These are phyloP conservation scores for Troides oblongomaculatus DNA, from an alignment of 2,888 invertebrate genomes.

Conservation along the genomic window DNA sequence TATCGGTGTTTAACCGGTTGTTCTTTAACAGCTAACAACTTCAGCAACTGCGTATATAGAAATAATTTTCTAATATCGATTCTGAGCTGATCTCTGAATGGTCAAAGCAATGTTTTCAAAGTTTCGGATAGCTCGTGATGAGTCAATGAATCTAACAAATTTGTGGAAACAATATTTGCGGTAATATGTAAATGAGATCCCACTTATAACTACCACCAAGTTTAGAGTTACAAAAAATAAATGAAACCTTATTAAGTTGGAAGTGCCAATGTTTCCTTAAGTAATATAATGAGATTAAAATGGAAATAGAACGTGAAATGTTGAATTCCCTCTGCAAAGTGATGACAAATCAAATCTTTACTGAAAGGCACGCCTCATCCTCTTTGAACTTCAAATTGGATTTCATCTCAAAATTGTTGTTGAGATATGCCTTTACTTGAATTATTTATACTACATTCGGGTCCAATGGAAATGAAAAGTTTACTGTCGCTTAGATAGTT, in stretches of 20 bases:
- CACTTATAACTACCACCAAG: neutral
- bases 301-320: constrained; percentile 27
- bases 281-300: constrained; percentile 28
- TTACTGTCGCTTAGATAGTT: too few species aligned
- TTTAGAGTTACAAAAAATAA: neutral
- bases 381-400: constrained; percentile 26
- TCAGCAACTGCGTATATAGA: too few species aligned
- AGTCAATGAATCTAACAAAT: too few species aligned
- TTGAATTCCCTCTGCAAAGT: constrained; percentile 18
- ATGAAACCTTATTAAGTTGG: constrained; percentile 6
- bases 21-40: too few species aligned
- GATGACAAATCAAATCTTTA: constrained; percentile 28
- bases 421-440: neutral
- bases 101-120: too few species aligned
- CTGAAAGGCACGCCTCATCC: constrained; percentile 25
- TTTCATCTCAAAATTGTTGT: constrained; percentile 19
- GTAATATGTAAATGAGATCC: too few species aligned
- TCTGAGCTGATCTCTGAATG: too few species aligned
- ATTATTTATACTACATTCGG: neutral
- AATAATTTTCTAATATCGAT: too few species aligned
- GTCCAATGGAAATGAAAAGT: neutral
- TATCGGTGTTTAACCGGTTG: too few species aligned
- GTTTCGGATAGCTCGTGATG: too few species aligned
- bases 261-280: constrained; percentile 22
- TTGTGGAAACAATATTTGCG: too few species aligned